phyloP scores from a whole-genome alignment of 2,113 vertebrate species.

The Cynoglossus semilaevis region DNA sequence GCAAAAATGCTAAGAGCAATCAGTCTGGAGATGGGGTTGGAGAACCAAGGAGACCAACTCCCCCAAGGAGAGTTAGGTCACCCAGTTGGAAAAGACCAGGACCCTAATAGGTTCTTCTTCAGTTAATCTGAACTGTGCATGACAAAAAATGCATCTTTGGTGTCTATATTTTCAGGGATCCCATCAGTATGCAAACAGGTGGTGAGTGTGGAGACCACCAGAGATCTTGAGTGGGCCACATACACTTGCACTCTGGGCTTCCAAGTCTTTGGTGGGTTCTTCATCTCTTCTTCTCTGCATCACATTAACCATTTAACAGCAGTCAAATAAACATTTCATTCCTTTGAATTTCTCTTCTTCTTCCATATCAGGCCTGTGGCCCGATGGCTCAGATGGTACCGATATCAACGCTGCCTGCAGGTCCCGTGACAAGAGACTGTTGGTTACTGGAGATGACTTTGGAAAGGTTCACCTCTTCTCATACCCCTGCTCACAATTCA shows the following conservation, averaged over 20 bases:
- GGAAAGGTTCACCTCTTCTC: conserved; percentile 97
- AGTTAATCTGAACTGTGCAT: too few relatives aligned
- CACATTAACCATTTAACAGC: not conserved
- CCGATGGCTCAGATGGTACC: conserved; percentile 95
- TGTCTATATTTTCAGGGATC: conserved; percentile 79
- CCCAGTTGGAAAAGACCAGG: too few relatives aligned
- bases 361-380: conserved; percentile 86
- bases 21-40: too few relatives aligned
- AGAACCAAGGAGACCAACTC: too few relatives aligned
- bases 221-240: conserved; percentile 91
- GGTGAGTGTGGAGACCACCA: conserved; percentile 91
- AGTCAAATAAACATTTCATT: not conserved
- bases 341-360: not conserved
- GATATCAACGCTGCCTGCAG: conserved; percentile 93
- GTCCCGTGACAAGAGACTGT: conserved; percentile 82
- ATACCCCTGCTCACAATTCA: conserved; percentile 91
- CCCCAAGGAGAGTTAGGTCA: too few relatives aligned
- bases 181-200: conserved; percentile 97
- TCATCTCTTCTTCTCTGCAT: not conserved
- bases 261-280: conserved; percentile 87
- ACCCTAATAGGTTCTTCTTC: too few relatives aligned
- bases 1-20: too few relatives aligned
- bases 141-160: not conserved
- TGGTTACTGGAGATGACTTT: conserved; percentile 94
- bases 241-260: conserved; percentile 93